Evolutionary conservation across 2,113 vertebrate genomes (phyloP).

Genomic region (Bothrops jararaca): DNA sequence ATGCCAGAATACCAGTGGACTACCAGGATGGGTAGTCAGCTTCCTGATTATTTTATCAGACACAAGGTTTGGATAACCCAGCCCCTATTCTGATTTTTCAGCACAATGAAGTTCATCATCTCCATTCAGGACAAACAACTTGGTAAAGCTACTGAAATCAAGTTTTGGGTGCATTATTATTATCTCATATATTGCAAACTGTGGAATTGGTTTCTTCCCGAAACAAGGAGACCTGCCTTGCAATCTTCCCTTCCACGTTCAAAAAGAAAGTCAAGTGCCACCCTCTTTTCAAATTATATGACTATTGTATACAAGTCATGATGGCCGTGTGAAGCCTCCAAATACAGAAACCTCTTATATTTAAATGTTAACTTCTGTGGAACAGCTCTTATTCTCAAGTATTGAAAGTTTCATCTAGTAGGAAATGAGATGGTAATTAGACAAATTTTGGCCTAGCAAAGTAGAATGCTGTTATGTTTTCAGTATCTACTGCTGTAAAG

Average conservation of each 20-base stretch:
- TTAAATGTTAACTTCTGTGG: not conserved
- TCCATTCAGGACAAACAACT: not conserved
- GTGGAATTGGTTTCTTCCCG: not conserved
- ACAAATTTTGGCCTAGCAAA: not conserved
- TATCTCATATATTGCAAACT: not conserved
- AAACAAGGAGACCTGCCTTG: not conserved
- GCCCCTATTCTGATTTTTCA: constrained; percentile 42
- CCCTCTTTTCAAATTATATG: not conserved
- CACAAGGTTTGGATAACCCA: not conserved
- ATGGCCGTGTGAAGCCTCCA: not conserved
- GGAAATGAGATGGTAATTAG: not conserved
- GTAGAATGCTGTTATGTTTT: not conserved
- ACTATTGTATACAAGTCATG: not conserved
- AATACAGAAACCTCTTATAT: not conserved
- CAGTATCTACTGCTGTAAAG: not conserved
- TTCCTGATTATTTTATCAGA: constrained; percentile 28
- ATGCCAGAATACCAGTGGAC: constrained; percentile 4
- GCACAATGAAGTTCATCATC: not conserved
- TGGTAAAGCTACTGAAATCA: not conserved
- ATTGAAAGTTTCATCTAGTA: not conserved
- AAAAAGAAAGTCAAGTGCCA: not conserved
- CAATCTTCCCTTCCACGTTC: not conserved
- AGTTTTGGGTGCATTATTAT: not conserved
- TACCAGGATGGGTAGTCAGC: constrained; percentile 44
- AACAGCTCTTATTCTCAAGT: not conserved